A percentile compares a stretch with the other conserved stretches of the same genome.
Evolutionary conservation across 92 coral and sea anemone genomes (phyloP).

Genomic region (Umimayanthus kanabou): DNA sequence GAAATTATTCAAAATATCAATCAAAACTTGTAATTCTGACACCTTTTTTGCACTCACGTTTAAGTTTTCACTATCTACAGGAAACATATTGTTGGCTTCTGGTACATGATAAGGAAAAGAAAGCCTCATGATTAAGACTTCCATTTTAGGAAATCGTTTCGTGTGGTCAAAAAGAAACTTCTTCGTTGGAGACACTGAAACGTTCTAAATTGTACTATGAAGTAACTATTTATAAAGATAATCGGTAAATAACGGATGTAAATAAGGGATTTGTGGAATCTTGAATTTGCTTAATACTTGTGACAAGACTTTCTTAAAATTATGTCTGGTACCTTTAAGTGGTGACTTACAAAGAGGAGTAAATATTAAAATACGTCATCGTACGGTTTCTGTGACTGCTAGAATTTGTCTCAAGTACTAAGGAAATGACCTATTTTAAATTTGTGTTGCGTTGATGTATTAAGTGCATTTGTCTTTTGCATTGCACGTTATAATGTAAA

Average conservation of each 20-base stretch:
- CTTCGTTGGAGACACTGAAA: constrained; percentile 21
- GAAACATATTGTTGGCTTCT: not conserved
- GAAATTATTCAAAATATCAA: not conserved
- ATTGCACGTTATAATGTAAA: constrained; percentile 17
- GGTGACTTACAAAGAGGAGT: not conserved
- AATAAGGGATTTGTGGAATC: constrained; percentile 10
- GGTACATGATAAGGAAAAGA: too few species aligned
- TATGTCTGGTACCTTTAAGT: not conserved
- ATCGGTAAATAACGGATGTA: constrained; percentile 17
- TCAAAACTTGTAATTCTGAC: not conserved
- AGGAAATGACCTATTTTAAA: constrained; percentile 12
- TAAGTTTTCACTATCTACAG: not conserved
- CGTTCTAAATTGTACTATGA: constrained; percentile 1
- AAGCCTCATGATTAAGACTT: not conserved
- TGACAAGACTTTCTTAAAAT: constrained; percentile 8
- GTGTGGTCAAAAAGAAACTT: not conserved
- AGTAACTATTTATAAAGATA: constrained; percentile 38
- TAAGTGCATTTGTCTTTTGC: constrained; percentile 19
- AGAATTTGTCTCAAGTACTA: not conserved
- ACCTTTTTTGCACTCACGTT: not conserved
- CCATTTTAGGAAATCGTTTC: constrained; percentile 1
- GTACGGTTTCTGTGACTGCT: not conserved
- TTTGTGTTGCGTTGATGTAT: constrained; percentile 5
- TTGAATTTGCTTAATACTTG: constrained; percentile 13
- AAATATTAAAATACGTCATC: not conserved